Base-by-base conservation (phyloP, 1,140 invertebrate species). In the Caerostris extrusa region DNA sequence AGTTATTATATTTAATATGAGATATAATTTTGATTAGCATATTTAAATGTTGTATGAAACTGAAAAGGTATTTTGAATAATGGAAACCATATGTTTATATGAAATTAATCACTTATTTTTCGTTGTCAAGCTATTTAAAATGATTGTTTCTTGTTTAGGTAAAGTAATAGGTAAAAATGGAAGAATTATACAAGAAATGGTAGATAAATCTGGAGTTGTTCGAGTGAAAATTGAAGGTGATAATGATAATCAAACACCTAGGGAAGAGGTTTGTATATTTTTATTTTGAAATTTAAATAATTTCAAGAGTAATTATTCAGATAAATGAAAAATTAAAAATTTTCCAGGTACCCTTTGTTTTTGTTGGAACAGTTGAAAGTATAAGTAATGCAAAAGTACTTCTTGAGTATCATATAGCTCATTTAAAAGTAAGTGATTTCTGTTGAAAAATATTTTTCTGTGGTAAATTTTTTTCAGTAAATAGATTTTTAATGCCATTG, bases 101-200 rank as follows among this genome's bases (percentile, higher is more conserved):
- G 34, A 34, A 34, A 34, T 34, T 34, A 34, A 34, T 34, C 34
- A 34, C 0, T 34, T 34, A 34, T 34, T 34, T 34, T 34, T 34
- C 0, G 34, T 34, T 34, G 17, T 64, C 61, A 10, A 10, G 17
- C 17, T 64, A 17, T 64, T 64, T 64, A 10, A 34, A 34, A 19
- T 77, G 19, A 50, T 77, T 77, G 7, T 6, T 88, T 34, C 88
- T 56, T 14, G 34, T 94, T 10, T 61, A 95, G 94, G 94, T 17
- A 99, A 99, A 97, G 98, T 99, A 88, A 99, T 99, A 96, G 99
- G 99, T 87, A 99, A 99, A 96, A 99, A 98, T 96, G 99, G 99
- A 12, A 97, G 98, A 95, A 98, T 99, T 95, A 99, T 99, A 95
- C 99, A 99, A 97, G 99, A 99, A 97, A 99, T 99, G 96, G 99